Conservation (phyloP, 2,797 vertebrate genomes). For the Clamator glandarius region DNA sequence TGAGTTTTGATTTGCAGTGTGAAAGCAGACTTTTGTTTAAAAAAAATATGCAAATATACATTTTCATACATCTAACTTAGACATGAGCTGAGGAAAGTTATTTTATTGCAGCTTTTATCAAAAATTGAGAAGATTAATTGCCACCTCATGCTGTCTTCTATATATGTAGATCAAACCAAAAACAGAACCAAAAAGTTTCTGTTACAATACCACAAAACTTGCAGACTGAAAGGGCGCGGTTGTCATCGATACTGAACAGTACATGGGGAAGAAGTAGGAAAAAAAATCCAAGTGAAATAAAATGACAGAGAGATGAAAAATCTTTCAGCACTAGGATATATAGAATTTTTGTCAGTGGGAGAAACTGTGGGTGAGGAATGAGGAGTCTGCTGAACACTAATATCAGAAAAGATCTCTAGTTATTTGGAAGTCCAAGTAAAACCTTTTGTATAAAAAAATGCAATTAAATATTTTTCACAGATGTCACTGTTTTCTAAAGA, state of each 20-base stretch:
- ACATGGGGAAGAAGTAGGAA: neutral
- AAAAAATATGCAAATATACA: neutral
- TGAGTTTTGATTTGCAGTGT: neutral
- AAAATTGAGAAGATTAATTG: neutral
- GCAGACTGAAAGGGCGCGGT: neutral
- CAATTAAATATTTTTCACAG: slow-evolving; percentile 21
- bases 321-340: fast-evolving
- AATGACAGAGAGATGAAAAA: neutral
- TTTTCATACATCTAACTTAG: neutral
- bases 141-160: neutral
- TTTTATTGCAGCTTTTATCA: neutral
- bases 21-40: neutral
- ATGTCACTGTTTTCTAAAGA: slow-evolving; percentile 20
- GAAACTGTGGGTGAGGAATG: neutral
- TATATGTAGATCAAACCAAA: neutral
- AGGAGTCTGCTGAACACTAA: neutral
- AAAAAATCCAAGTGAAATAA: neutral
- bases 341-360: neutral
- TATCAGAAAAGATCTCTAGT: neutral
- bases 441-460: neutral
- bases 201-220: neutral
- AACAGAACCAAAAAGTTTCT: neutral
- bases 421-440: neutral
- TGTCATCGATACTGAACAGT: neutral
- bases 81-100: neutral